phyloP scores from a whole-genome alignment of 2,113 vertebrate genomes.

The Marmota monax region DNA sequence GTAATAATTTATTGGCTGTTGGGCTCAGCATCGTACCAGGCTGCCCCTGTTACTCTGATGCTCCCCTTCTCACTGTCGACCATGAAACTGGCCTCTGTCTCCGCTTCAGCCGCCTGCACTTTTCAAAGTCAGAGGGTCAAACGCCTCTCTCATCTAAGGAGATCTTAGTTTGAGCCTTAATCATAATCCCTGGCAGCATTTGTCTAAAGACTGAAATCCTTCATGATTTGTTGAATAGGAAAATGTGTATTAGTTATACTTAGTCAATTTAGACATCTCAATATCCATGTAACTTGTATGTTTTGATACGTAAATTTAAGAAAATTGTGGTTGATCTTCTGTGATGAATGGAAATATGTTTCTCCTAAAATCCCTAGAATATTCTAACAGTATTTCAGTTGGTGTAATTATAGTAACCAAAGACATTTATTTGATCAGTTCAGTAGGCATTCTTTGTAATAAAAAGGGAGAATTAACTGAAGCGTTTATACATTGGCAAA shows the following conservation, averaged over 20 bases:
- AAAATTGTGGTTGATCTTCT: conserved; percentile 66
- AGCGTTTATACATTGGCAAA: not conserved
- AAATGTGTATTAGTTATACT: not conserved
- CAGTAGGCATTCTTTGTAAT: not conserved
- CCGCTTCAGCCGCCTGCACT: not conserved
- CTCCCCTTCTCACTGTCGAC: not conserved
- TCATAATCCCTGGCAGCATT: conserved; percentile 45
- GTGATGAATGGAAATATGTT: not conserved
- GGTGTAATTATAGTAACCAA: not conserved
- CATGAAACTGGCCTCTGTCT: not conserved
- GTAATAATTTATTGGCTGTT: not conserved
- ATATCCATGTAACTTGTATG: not conserved
- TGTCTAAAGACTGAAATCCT: conserved; percentile 64
- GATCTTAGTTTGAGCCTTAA: conserved; percentile 48
- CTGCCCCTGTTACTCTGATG: not conserved
- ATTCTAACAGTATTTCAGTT: too few species aligned
- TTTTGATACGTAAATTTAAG: conserved; percentile 48
- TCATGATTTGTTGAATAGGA: conserved; percentile 51
- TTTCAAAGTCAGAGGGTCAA: conserved; percentile 29
- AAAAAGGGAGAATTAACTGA: not conserved
- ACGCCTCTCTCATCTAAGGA: conserved; percentile 9
- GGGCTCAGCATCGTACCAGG: not conserved
- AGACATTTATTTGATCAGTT: not conserved
- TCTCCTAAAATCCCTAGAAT: too few species aligned
- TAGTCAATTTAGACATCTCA: not conserved